phyloP scores from a whole-genome alignment of 2,888 invertebrate genomes.

The Parnassius mnemosyne region DNA sequence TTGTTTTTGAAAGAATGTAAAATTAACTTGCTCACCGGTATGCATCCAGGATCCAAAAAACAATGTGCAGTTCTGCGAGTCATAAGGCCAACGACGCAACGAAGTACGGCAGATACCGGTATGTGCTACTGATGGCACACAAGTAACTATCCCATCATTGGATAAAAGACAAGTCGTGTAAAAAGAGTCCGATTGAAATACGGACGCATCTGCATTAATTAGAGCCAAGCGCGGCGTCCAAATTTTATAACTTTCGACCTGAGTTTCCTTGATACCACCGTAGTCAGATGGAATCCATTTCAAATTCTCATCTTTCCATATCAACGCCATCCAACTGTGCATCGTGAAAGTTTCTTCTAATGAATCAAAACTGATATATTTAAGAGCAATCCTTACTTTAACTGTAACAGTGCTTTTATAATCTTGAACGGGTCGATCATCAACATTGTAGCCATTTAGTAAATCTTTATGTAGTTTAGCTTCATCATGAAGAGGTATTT shows the following conservation, averaged over 20 bases:
- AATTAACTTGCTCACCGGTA: constrained; percentile 82
- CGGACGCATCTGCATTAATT: constrained; percentile 81
- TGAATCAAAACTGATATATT: constrained; percentile 73
- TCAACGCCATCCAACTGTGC: constrained; percentile 78
- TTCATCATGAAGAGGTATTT: constrained; percentile 51
- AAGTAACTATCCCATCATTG: constrained; percentile 80
- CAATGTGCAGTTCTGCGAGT: constrained; percentile 83
- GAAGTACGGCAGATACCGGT: constrained; percentile 81
- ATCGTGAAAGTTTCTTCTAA: constrained; percentile 73
- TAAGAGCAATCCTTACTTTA: constrained; percentile 76
- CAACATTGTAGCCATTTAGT: constrained; percentile 78
- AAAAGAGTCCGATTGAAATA: constrained; percentile 56
- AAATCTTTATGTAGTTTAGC: constrained; percentile 73
- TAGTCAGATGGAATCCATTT: constrained; percentile 86
- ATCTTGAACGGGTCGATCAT: constrained; percentile 76
- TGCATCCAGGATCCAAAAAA: constrained; percentile 85
- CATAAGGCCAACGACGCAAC: constrained; percentile 83
- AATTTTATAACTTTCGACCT: constrained; percentile 84
- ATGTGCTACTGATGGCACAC: constrained; percentile 80
- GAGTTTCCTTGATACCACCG: constrained; percentile 81
- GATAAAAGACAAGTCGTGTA: constrained; percentile 76
- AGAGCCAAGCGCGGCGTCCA: constrained; percentile 89
- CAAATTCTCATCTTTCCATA: constrained; percentile 84
- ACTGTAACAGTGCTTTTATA: constrained; percentile 76
- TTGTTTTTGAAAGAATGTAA: constrained; percentile 52